Conservation (phyloP, 2,888 invertebrate species). For the Orthonychiurus folsomi region DNA sequence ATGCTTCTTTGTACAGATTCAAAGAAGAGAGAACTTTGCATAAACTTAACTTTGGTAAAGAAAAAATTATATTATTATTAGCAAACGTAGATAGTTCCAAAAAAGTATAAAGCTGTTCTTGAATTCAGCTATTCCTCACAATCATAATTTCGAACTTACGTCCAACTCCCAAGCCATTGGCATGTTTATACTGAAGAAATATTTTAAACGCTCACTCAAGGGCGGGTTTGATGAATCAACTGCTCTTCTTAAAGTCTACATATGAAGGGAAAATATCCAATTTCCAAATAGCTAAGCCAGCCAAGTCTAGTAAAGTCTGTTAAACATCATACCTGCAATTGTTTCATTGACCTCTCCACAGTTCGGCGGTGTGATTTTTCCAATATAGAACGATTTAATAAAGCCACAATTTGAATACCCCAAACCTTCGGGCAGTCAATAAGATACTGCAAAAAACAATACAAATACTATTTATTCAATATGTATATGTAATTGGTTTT, state of each 20-base stretch:
- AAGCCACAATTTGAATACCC: constrained; percentile 63
- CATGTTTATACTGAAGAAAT: constrained; percentile 63
- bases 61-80: not conserved
- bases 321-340: constrained; percentile 54
- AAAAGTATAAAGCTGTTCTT: not conserved
- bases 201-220: constrained; percentile 47
- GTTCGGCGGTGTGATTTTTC: constrained; percentile 71
- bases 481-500: no score
- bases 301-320: no score
- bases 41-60: constrained; percentile 52
- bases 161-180: constrained; percentile 69
- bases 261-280: no score
- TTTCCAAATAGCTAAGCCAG: no score
- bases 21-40: constrained; percentile 69
- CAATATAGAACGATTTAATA: constrained; percentile 65
- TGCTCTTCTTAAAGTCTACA: constrained; percentile 55
- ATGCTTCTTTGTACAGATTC: constrained; percentile 73
- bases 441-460: constrained; percentile 48
- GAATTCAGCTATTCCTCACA: no score
- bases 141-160: no score
- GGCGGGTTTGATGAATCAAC: constrained; percentile 46
- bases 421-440: constrained; percentile 62
- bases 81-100: not conserved
- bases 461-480: no score
- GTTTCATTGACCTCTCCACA: constrained; percentile 78